Base-by-base conservation (phyloP, 2,113 vertebrate species). In the Dermatemys mawii region DNA sequence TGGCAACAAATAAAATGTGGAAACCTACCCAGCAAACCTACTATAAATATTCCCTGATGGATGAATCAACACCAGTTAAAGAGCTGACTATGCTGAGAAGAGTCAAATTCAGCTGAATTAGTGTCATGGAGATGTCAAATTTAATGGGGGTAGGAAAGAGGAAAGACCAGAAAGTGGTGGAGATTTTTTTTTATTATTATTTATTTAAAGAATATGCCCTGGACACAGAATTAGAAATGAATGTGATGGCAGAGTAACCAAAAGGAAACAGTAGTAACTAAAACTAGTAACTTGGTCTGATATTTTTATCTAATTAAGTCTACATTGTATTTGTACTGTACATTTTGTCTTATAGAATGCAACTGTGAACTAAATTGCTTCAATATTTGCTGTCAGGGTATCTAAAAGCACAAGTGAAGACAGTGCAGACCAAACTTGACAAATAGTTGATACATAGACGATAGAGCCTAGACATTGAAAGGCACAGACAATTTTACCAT, bases 51-150 rank as follows among this genome's bases (percentile, higher is more conserved):
- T 29, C 55, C 32, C 54, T 41, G 44, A 0, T 1, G 86, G 86
- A 44, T 6, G 21, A 76, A 21, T 44, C 54, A 84, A 63, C 4
- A 7, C 9, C 19, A 0, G 46, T 80, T 44, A 48, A 12, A 11
- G 53, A 38, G 63, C 51, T 2, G 70, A 38, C 57, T 78, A 86
- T 3, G 41, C 54, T 46, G 4, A 67, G 50, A 8, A 8, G 27
- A 44, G 51, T 86, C 2, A 1, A 6, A 1, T 38, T 4, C 0
- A 7, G 19, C 70, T 2, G 78, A 1, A 27, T 29, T 78, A 46
- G 44, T 2, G 6, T 2, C 1, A 16, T 53, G 84, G 19, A 51
- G 50, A 27, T 1, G 1, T 1, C 10, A 13, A 1, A 2, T 10
- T 4, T 1, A 4, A 60, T 21, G 19, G 50, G 50, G 50, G 50